phyloP scores from a whole-genome alignment of 2,888 invertebrate genomes.

The Leptinotarsa peninsularis region DNA sequence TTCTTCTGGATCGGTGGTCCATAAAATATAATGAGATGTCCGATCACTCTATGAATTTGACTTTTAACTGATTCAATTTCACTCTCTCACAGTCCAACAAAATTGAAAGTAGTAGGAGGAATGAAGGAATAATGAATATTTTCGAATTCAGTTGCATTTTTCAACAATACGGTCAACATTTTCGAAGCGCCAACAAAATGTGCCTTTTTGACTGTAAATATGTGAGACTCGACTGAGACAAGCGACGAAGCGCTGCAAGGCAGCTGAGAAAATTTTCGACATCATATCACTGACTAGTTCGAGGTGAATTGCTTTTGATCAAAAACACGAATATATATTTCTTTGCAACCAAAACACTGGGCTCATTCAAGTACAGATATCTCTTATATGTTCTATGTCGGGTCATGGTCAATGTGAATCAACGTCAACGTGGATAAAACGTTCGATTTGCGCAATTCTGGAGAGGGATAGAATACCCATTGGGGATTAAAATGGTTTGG shows the following conservation, averaged over 20 bases:
- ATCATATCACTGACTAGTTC: constrained; percentile 25
- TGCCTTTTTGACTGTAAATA: constrained; percentile 27
- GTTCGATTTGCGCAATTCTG: background rate
- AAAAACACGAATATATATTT: constrained; percentile 19
- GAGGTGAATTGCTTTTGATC: constrained; percentile 28
- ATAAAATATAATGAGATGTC: no score
- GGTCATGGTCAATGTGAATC: background rate
- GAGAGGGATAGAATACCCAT: background rate
- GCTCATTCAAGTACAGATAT: background rate
- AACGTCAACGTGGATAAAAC: background rate
- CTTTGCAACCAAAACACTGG: no score
- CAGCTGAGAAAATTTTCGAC: constrained; percentile 19
- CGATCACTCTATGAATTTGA: constrained; percentile 26
- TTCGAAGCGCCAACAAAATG: constrained; percentile 25
- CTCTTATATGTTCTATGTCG: background rate
- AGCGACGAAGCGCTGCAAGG: constrained; percentile 35
- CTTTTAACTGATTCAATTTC: constrained; percentile 24
- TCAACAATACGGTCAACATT: background rate
- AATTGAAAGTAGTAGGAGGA: constrained; percentile 25
- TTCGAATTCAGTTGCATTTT: constrained; percentile 18
- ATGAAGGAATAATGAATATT: constrained; percentile 16
- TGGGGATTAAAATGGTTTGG: background rate
- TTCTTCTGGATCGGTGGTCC: no score
- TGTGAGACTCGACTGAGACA: constrained; percentile 28
- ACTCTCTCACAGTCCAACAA: constrained; percentile 29